Percentiles rank a stretch among this genome's conserved stretches.
Evolutionary conservation across 2,113 vertebrate genomes (phyloP).

Genomic region (Thinocorus orbignyianus): DNA sequence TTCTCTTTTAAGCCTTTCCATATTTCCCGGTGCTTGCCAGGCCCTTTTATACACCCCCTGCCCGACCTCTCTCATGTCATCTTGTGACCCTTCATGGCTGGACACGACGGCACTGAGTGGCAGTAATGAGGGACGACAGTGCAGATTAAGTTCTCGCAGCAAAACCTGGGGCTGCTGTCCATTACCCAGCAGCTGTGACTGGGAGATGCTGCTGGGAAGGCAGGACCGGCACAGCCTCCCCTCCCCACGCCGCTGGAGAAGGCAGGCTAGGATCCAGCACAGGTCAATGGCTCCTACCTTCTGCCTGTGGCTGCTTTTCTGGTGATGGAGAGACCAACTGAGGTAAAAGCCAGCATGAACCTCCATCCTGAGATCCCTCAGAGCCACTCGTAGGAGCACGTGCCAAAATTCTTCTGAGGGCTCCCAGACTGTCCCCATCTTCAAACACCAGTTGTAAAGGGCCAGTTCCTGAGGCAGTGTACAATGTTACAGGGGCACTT

Average conservation of each 20-base stretch:
- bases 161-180: not conserved
- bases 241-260: not conserved
- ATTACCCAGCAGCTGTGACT: not conserved
- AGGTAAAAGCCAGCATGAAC: not conserved
- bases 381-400: not conserved
- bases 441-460: not conserved
- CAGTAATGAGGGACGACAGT: slow-evolving; percentile 17
- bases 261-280: not conserved
- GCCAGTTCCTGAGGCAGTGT: not conserved
- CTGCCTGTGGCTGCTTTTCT: not conserved
- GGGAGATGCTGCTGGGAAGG: slow-evolving; percentile 13
- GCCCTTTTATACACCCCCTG: not conserved
- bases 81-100: slow-evolving; percentile 40
- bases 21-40: not conserved
- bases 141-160: not conserved
- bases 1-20: slow-evolving; percentile 2
- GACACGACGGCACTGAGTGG: slow-evolving; percentile 44
- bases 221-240: not conserved
- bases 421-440: not conserved
- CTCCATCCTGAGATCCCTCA: not conserved
- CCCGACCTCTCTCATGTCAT: slow-evolving; percentile 45
- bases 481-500: not conserved
- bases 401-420: not conserved
- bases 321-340: not conserved
- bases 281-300: not conserved